Evolutionary conservation across 2,113 vertebrate genomes (phyloP).

Genomic region (Cardinalis cardinalis): DNA sequence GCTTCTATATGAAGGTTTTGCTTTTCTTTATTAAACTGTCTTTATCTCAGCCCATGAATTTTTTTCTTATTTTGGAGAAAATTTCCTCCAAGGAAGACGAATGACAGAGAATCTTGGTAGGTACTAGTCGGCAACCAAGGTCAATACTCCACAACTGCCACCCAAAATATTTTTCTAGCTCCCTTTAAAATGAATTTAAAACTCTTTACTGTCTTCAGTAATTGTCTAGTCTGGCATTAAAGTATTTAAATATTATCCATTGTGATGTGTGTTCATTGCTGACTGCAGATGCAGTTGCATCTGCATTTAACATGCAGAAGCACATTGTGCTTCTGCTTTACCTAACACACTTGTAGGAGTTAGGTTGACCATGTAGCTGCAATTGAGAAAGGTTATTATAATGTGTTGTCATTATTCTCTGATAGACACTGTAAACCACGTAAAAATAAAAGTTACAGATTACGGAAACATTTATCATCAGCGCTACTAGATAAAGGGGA

Average conservation of each 20-base stretch:
- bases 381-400: neutral
- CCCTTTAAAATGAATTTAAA: neutral
- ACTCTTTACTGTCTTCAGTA: neutral
- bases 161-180: neutral
- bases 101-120: neutral
- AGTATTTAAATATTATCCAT: neutral
- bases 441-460: neutral
- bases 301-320: neutral
- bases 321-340: neutral
- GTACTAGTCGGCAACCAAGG: neutral
- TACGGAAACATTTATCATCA: neutral
- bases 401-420: neutral
- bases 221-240: neutral
- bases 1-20: fast-evolving
- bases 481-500: neutral
- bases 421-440: neutral
- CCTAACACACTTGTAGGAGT: neutral
- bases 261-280: neutral
- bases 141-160: neutral
- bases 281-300: neutral
- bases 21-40: neutral
- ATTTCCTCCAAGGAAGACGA: neutral
- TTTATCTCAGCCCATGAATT: fast-evolving
- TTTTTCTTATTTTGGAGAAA: neutral
- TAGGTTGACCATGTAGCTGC: neutral